Evolutionary conservation across 2,797 vertebrate species (phyloP).

Genomic region (Coluber constrictor): DNA sequence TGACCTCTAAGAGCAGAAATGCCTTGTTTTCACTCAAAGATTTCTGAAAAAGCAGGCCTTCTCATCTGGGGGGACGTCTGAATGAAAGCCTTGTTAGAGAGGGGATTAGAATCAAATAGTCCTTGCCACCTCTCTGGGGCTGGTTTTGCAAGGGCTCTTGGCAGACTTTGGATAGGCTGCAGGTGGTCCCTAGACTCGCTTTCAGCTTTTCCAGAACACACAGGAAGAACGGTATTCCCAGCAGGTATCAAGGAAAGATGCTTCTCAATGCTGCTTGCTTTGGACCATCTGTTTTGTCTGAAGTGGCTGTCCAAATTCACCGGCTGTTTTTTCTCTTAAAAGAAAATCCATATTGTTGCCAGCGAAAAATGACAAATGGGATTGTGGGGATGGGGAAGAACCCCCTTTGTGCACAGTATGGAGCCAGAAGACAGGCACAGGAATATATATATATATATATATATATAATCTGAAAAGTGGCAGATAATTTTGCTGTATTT

Average conservation of each 20-base stretch:
- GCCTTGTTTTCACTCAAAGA: constrained; percentile 9
- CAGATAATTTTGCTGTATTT: constrained; percentile 2
- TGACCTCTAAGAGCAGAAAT: constrained; percentile 8
- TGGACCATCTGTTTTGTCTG: neutral
- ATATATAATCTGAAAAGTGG: constrained; percentile 8
- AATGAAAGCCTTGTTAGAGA: constrained; percentile 33
- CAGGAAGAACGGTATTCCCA: constrained; percentile 28
- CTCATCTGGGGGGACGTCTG: neutral
- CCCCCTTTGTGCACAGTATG: neutral
- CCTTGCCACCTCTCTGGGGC: neutral
- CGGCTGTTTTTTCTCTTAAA: neutral
- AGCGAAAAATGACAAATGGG: neutral
- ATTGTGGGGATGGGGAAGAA: neutral
- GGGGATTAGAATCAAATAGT: constrained; percentile 11
- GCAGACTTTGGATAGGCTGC: constrained; percentile 28
- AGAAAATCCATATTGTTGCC: neutral
- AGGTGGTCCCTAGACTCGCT: constrained; percentile 31
- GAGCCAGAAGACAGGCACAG: neutral
- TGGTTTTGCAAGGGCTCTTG: constrained; percentile 23
- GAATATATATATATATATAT: neutral
- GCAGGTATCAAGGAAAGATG: constrained; percentile 3
- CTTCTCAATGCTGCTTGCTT: neutral
- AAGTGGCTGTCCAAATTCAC: neutral
- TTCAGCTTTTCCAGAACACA: constrained; percentile 18
- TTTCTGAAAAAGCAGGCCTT: constrained; percentile 31